These are phyloP conservation scores for Actinia equina DNA, from an alignment of 64 coral and sea anemone species.

Conservation along the genomic window DNA sequence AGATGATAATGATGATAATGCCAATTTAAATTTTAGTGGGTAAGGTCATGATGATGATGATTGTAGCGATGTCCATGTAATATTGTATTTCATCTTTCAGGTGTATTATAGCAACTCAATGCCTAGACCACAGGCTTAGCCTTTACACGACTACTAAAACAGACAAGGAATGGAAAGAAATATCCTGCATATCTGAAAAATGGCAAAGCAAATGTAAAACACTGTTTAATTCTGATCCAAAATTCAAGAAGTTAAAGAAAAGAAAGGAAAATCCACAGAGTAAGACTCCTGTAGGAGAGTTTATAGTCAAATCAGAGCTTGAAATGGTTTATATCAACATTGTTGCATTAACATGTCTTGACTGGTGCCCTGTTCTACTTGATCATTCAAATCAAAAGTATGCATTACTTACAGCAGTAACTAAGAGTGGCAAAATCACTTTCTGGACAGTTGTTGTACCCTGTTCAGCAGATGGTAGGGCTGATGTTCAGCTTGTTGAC, in stretches of 20 bases:
- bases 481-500: neutral
- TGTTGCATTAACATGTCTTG: neutral
- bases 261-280: neutral
- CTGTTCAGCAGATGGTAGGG: no score
- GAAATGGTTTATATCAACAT: neutral
- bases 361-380: neutral
- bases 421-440: conserved; percentile 1
- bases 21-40: neutral
- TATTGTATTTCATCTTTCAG: conserved; percentile 1
- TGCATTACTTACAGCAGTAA: neutral
- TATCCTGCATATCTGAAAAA: neutral
- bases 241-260: neutral
- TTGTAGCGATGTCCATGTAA: neutral
- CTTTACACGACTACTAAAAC: neutral
- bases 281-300: neutral
- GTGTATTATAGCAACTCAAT: conserved; percentile 16
- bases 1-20: neutral
- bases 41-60: neutral
- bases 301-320: neutral
- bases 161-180: conserved; percentile 7
- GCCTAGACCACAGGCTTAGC: neutral
- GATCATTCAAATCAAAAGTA: neutral
- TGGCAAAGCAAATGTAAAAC: conserved; percentile 1
- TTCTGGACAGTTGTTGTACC: conserved; percentile 17
- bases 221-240: neutral